phyloP scores from a whole-genome alignment of 1,140 invertebrate genomes.

The Sitobion miscanthi region DNA sequence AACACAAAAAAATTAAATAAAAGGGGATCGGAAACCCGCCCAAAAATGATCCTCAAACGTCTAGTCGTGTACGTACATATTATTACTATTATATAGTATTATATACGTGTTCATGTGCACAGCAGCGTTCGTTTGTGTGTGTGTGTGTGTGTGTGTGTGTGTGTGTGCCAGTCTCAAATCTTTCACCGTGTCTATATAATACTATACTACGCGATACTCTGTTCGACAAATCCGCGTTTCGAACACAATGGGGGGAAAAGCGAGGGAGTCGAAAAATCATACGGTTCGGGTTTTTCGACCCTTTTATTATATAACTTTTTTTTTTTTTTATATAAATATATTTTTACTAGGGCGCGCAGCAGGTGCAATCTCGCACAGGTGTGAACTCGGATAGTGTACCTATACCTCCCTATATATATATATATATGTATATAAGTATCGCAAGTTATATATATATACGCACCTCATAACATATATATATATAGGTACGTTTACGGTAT shows the following conservation, averaged over 20 bases:
- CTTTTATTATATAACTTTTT: conserved; percentile 41
- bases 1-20: conserved; percentile 30
- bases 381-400: conserved; percentile 8
- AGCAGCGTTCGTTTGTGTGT: background rate
- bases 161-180: background rate
- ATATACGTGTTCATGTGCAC: background rate
- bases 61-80: background rate
- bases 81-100: background rate
- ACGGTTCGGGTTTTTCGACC: conserved; percentile 55
- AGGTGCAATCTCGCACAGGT: conserved; percentile 53
- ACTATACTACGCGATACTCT: background rate
- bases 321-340: conserved; percentile 12
- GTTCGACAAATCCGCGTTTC: conserved; percentile 28
- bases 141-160: background rate
- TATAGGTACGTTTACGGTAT: too few relatives aligned
- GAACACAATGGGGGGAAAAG: conserved; percentile 14
- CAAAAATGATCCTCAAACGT: conserved; percentile 47
- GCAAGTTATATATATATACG: too few relatives aligned
- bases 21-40: conserved; percentile 32
- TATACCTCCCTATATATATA: background rate
- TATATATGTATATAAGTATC: background rate
- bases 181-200: background rate
- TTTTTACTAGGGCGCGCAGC: conserved; percentile 45
- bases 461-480: background rate
- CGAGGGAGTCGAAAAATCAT: conserved; percentile 56